Base-by-base conservation (phyloP, 2,113 vertebrate genomes). In the Centropristis striata region DNA sequence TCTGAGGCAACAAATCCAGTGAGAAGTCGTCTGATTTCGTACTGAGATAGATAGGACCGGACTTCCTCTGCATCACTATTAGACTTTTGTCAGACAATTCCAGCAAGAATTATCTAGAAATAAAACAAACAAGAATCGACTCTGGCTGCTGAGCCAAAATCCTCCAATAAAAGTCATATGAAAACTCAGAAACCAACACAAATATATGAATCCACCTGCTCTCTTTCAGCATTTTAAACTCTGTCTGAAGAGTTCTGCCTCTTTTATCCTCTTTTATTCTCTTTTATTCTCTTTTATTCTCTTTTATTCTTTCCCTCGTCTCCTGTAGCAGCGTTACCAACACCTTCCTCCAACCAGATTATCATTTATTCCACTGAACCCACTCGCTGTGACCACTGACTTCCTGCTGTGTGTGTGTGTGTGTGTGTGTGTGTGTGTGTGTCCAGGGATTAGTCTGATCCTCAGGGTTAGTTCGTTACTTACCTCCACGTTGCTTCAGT, bases 351-450 rank as follows among this genome's bases (percentile, higher is more conserved):
- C 39, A 59, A 67, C 32, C 59, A 28, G 18, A 68, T 72, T n/a
- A 64, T 53, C n/a, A n/a, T n/a, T n/a, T n/a, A n/a, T 78, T 85
- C 73, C 28, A 49, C 8, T 44, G 15, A 60, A 21, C 58, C 53
- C 55, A 54, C 16, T 32, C 44, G 70, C 42, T 46, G 44, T 59
- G 58, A 59, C n/a, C 44, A 32, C 49, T 61, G 32, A 80, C 37
- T 69, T 20, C 21, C 20, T 76, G 41, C 47, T 16, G 21, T 25
- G 10, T 80, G 6, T 9, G 37, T 13, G 13, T 50, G 16, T 61
- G 53, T 68, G 49, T 65, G 65, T 13, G 36, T 4, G 4, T 11
- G 27, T 61, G 53, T 68, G 49, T 65, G 65, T 13, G 36, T 4
- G 4, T 12, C 21, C 32, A 25, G n/a, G 42, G 28, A 69, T 81